A percentile compares a stretch with the other conserved stretches of the same genome.
Conservation (phyloP, 1,140 invertebrate species). For the Drosophila albomicans region DNA sequence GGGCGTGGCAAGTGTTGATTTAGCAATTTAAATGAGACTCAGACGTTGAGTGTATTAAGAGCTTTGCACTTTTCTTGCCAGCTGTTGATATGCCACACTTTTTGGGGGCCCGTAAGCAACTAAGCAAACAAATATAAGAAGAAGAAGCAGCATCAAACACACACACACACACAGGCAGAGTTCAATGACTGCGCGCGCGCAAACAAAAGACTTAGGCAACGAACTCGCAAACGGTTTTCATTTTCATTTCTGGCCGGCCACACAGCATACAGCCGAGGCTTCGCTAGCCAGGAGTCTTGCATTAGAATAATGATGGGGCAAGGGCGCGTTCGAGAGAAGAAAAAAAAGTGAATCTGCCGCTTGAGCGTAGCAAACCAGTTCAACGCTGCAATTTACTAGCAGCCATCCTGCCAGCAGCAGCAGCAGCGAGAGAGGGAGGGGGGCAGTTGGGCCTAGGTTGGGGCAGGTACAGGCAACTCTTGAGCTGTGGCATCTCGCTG, state of each 20-base stretch:
- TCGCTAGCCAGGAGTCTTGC: conserved; percentile 35
- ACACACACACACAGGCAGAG: conserved; percentile 31
- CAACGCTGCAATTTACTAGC: conserved; percentile 34
- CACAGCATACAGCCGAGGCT: neutral
- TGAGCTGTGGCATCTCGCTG: conserved; percentile 10
- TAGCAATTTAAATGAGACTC: conserved; percentile 66
- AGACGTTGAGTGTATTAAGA: neutral
- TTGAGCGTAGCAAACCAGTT: conserved; percentile 62
- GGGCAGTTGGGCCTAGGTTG: conserved; percentile 38
- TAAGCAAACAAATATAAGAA: neutral
- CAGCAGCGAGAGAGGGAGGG: neutral
- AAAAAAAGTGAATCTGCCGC: conserved; percentile 83
- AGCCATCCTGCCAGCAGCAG: conserved; percentile 15
- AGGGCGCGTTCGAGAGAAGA: conserved; percentile 35
- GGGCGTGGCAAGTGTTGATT: conserved; percentile 23
- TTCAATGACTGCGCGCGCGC: conserved; percentile 66
- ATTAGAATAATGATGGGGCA: conserved; percentile 62
- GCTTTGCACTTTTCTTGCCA: conserved; percentile 1
- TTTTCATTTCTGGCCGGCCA: conserved; percentile 68
- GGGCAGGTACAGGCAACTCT: conserved; percentile 40
- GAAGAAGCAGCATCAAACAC: neutral
- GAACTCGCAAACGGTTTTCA: conserved; percentile 75
- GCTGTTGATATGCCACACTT: conserved; percentile 32
- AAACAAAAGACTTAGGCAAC: conserved; percentile 84
- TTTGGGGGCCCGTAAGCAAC: conserved; percentile 3